Base-by-base conservation (phyloP, 1,140 invertebrate genomes). In the Cephus cinctus region DNA sequence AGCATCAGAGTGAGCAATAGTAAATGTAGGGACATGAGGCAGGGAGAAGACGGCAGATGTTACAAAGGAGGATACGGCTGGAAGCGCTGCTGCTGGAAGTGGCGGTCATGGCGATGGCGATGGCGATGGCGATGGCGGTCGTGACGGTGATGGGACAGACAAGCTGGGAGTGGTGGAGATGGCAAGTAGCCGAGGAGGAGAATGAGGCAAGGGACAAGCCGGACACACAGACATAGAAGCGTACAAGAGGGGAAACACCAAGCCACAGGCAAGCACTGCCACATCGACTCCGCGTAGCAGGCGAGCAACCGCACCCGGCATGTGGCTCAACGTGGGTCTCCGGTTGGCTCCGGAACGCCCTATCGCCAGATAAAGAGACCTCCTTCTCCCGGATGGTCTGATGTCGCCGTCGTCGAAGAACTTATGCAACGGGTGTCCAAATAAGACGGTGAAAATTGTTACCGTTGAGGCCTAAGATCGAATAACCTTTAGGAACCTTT, bases 221-320 rank as follows among this genome's bases (percentile, higher is more conserved):
- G 56, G 56, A 55, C 54, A 54, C 52, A 38, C 43, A 54, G 50
- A 50, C 50, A 51, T 47, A 45, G 57, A 56, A n/a, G n/a, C n/a
- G n/a, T n/a, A n/a, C n/a, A n/a, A n/a, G n/a, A n/a, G n/a, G n/a
- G 36, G 35, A 51, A 49, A 19, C 39, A 22, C 21, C 23, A 52
- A 38, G 52, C 14, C 15, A 53, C 41, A 42, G 54, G 49, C 41
- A 49, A 43, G 23, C 21, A 27, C 25, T 30, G 25, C 14, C 6
- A 12, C 16, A n/a, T n/a, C 36, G 47, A 39, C 47, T 19, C 23
- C 52, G 45, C 51, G 43, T 48, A 51, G 52, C 55, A 50, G 51
- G 54, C 49, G 50, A 47, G 14, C 43, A 52, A 56, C 52, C 56
- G 56, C 56, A 56, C 54, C 57, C 54, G 54, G 48, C n/a, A n/a